A percentile compares a stretch with the other conserved stretches of the same genome.
phyloP scores from a whole-genome alignment of 1,140 invertebrate species.

The Plectrocnemia conspersa region DNA sequence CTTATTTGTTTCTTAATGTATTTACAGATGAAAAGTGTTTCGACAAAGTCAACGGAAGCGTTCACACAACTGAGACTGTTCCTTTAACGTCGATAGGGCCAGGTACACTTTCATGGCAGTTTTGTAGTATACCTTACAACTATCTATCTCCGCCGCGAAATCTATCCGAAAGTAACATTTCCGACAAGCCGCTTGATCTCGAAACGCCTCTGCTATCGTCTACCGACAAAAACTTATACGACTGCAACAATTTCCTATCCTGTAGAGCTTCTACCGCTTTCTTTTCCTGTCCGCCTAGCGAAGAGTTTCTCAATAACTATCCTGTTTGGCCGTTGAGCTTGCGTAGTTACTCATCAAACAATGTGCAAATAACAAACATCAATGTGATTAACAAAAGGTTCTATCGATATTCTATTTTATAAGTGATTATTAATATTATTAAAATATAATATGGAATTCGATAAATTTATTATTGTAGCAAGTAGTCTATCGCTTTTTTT shows the following conservation, averaged over 20 bases:
- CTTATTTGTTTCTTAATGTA: no score
- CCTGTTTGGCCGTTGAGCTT: slow-evolving; percentile 14
- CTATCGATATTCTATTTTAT: slow-evolving; percentile 9
- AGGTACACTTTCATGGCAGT: slow-evolving; percentile 26
- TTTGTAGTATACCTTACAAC: slow-evolving; percentile 9
- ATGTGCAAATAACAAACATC: slow-evolving; percentile 2
- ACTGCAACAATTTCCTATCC: slow-evolving; percentile 2
- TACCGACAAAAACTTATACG: neutral
- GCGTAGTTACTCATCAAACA: neutral
- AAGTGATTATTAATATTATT: no score
- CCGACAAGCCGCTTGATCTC: neutral
- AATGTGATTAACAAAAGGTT: slow-evolving; percentile 2
- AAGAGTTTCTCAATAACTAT: neutral
- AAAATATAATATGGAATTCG: no score
- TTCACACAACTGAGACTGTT: slow-evolving; percentile 8
- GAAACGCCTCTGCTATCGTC: slow-evolving; percentile 10
- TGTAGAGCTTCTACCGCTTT: slow-evolving; percentile 13
- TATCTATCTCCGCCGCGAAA: slow-evolving; percentile 8
- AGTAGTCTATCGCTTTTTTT: no score
- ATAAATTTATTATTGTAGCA: no score
- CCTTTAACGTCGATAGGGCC: slow-evolving; percentile 13
- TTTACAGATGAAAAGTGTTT: slow-evolving; percentile 15
- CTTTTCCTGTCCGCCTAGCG: slow-evolving; percentile 8
- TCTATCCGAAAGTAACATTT: neutral
- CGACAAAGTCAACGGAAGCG: slow-evolving; percentile 21